These are phyloP conservation scores for Pomatorhinus ruficollis DNA, from an alignment of 2,113 vertebrate genomes.

Conservation along the genomic window DNA sequence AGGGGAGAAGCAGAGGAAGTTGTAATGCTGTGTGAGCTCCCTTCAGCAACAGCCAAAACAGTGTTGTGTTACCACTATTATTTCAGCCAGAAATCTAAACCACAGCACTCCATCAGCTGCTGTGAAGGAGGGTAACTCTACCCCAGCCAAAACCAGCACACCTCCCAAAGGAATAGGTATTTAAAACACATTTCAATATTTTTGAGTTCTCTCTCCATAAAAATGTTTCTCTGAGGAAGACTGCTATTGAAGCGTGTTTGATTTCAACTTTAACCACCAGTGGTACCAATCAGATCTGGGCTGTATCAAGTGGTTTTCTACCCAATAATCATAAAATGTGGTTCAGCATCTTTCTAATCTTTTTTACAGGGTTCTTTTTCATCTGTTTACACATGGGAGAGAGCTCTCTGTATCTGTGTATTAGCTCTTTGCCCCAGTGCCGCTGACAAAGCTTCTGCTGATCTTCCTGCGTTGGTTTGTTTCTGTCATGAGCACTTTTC, in stretches of 20 bases:
- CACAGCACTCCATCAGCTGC: background rate
- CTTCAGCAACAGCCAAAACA: background rate
- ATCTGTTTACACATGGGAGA: background rate
- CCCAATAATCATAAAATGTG: background rate
- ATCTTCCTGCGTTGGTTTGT: background rate
- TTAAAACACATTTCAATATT: background rate
- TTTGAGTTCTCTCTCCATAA: background rate
- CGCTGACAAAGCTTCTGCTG: background rate
- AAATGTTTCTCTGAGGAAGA: background rate
- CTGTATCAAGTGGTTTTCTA: background rate
- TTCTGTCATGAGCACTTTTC: background rate
- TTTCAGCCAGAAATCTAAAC: background rate
- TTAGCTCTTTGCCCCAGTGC: background rate
- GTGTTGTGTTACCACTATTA: background rate
- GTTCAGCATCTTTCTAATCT: background rate
- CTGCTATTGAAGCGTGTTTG: background rate
- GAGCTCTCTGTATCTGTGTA: background rate
- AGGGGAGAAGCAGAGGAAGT: background rate
- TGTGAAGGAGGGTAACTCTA: background rate
- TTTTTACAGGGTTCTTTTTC: background rate
- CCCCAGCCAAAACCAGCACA: background rate
- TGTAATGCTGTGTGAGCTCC: background rate
- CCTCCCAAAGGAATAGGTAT: background rate
- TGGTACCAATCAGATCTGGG: background rate
- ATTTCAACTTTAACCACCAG: background rate